Evolutionary conservation across 1,140 invertebrate species (phyloP), one percentile per base, ranked within the genome.

Genomic region (Agraylea sexmaculata): DNA sequence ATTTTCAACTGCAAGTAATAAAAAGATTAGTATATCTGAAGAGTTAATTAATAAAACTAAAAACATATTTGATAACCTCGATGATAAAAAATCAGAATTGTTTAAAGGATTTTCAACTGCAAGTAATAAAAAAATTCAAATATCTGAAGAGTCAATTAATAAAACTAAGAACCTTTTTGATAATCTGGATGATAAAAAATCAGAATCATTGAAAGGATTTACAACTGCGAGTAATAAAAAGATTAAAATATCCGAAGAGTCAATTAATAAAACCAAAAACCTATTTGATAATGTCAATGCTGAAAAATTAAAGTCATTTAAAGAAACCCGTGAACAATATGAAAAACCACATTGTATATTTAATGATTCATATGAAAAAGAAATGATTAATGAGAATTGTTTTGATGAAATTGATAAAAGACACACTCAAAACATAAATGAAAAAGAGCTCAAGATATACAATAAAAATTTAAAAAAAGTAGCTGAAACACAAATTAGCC

Each of bases 191-290:
- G 2, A 17, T 38, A 33, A 43, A 17, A 18, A 4, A 25, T 13
- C 7, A 7, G 30, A 10, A 11, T 15, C 12, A 12, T 37, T 11
- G 20, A 37, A 20, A 21, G 51, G 47, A 21, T 60, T 59, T 46
- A 46, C 54, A 39, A 58, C 58, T 38, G 59, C 58, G 12, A 40
- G 47, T 38, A 59, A 53, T 2, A 58, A 56, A 43, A 45, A 31
- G 39, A 46, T 62, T 5, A 36, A 29, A 30, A 44, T 62, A 28
- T 63, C 65, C 10, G 49, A 57, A 33, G 49, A 55, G 18, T 54
- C 63, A 7, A 45, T 69, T 20, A 25, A 49, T 11, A 55, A 54
- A 46, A 58, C 49, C 32, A 57, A 53, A 51, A 46, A 46, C 15
- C 11, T 25, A 23, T 35, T 12, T 15, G 11, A 41, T 25, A 40